Base-by-base conservation (phyloP, 2,888 invertebrate species). In the Apeira syringaria region DNA sequence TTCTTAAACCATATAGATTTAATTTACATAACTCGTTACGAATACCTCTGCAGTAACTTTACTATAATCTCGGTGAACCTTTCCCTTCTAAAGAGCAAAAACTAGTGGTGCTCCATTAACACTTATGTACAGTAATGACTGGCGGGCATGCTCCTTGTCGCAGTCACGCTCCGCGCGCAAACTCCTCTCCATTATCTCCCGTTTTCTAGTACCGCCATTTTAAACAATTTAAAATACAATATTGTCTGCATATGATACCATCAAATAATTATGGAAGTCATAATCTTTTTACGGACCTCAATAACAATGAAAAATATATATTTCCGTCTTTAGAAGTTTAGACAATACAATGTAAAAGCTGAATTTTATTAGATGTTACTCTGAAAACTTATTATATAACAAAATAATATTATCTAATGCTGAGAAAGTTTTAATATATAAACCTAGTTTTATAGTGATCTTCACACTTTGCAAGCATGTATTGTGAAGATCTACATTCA, bases 171-270 rank as follows among this genome's bases (percentile, higher is more conserved):
- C 53, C 44, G 50, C 60, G 66, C 68, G 56, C 66, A 59, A 68
- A 64, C 64, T 61, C 54, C 61, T 58, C 51, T 50, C 67, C 57
- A 79, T 81, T 82, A 80, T 79, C 68, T 80, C 74, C 82, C 80
- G 82, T 77, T 81, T 65, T 56, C 53, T 59, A 71, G 69, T 62
- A 61, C 60, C 57, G 22, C 12, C 38, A 20, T 28, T 10, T 11
- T 9, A 5, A 30, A 34, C 7, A 61, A 64, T 61, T 63, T 60
- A 56, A 50, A n/a, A 56, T 59, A 53, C 37, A 56, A 47, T 59
- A 56, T 38, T 30, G 50, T 56, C 46, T 45, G 57, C 50, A 17
- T 28, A 26, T 11, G 45, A 39, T 39, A 39, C 4, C 30, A 45
- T 45, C 45, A 31, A 2, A 35, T 17, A 32, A 6, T 28, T 13